phyloP scores from a whole-genome alignment of 2,113 vertebrate species.

The Nothocercus nigrocapillus region DNA sequence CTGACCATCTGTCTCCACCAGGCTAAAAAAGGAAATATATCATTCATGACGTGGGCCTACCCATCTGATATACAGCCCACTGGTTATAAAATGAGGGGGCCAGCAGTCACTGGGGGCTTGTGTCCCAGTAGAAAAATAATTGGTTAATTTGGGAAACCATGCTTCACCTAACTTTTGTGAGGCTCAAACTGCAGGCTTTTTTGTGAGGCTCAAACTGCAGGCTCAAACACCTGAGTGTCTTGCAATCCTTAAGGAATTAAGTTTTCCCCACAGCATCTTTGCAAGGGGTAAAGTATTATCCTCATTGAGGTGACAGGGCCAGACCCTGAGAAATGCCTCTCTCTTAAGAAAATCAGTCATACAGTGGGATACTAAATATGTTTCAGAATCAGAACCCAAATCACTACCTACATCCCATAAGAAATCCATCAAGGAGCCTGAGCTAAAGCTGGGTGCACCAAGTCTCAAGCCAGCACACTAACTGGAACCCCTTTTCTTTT shows the following conservation, averaged over 20 bases:
- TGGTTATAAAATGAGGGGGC: neutral
- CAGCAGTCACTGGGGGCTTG: rapidly evolving
- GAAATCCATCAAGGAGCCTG: neutral
- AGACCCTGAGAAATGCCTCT: neutral
- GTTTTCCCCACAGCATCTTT: neutral
- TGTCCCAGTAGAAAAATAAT: neutral
- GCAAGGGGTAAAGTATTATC: neutral
- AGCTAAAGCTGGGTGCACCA: neutral
- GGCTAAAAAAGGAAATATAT: neutral
- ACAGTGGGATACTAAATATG: neutral
- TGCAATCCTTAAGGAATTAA: neutral
- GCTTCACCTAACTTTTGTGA: neutral
- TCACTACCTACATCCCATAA: neutral
- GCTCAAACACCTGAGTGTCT: neutral
- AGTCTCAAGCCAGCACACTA: neutral
- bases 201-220: too few relatives aligned
- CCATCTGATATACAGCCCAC: rapidly evolving
- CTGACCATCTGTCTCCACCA: neutral
- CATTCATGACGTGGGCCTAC: rapidly evolving
- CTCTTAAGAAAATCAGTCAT: neutral
- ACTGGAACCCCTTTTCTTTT: neutral
- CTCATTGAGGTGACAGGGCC: neutral
- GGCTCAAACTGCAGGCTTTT: neutral
- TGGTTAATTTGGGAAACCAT: neutral
- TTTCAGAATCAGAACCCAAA: neutral